These are phyloP conservation scores for Callipepla californica DNA, from an alignment of 2,113 vertebrate genomes.

Conservation along the genomic window DNA sequence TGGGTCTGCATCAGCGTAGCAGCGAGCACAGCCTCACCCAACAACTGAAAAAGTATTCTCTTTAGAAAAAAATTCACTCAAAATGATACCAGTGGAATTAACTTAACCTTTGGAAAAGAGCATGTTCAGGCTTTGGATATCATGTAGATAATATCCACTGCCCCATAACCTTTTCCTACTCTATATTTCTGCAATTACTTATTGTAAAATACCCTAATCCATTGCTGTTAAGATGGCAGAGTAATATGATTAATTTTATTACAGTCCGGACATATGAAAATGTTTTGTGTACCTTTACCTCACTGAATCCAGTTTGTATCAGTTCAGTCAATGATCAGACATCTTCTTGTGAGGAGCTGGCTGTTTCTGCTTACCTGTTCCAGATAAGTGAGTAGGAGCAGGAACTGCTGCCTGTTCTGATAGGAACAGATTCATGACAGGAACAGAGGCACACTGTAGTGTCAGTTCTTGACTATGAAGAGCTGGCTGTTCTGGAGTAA, in stretches of 20 bases:
- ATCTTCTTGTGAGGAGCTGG: neutral
- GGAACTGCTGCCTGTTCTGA: neutral
- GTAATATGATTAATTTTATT: neutral
- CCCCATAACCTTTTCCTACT: neutral
- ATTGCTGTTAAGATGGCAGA: neutral
- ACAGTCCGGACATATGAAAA: neutral
- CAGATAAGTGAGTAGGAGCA: neutral
- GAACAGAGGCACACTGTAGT: neutral
- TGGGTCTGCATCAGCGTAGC: neutral
- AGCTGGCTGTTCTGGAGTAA: neutral
- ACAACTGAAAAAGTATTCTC: neutral
- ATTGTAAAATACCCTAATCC: neutral
- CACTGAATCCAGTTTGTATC: neutral
- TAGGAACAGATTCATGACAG: slow-evolving; percentile 4
- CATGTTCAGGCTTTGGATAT: neutral
- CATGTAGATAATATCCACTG: neutral
- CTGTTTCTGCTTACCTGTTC: neutral
- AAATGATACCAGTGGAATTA: neutral
- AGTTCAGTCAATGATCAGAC: neutral
- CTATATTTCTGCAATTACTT: neutral
- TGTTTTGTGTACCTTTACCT: neutral
- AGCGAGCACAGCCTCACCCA: neutral
- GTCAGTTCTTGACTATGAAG: neutral
- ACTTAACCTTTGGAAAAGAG: neutral
- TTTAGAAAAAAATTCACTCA: neutral